These are phyloP conservation scores for Forbesichthys papilliferus DNA, from an alignment of 2,113 vertebrate genomes.

Conservation along the genomic window DNA sequence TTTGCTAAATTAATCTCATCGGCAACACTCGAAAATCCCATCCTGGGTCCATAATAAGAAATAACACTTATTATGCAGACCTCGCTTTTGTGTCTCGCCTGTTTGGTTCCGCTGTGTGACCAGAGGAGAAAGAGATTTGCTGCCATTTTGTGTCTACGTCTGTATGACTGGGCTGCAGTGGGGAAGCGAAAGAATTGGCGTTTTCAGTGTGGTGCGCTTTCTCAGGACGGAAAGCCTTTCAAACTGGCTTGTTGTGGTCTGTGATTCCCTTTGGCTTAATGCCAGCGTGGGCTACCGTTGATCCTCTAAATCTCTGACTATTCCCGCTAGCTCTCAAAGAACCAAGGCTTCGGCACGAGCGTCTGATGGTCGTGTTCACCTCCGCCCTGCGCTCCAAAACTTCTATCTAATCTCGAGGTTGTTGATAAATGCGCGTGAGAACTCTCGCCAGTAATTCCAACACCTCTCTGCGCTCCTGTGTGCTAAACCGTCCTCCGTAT, in stretches of 20 bases:
- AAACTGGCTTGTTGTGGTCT: not conserved
- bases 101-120: slow-evolving; percentile 9
- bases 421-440: slow-evolving; percentile 52
- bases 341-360: too few relatives aligned
- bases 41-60: slow-evolving; percentile 35
- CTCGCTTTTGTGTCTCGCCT: slow-evolving; percentile 12
- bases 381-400: slow-evolving; percentile 9
- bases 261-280: too few relatives aligned
- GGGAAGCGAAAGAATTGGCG: too few relatives aligned
- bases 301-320: too few relatives aligned
- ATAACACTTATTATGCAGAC: slow-evolving; percentile 17
- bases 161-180: not conserved
- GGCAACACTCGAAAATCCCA: slow-evolving; percentile 43
- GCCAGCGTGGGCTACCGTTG: too few relatives aligned
- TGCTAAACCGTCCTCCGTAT: slow-evolving; percentile 24
- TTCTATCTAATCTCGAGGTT: not conserved
- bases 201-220: too few relatives aligned
- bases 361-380: too few relatives aligned
- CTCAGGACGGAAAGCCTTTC: not conserved
- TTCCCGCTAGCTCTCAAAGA: too few relatives aligned
- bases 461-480: slow-evolving; percentile 7
- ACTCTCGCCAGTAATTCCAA: slow-evolving; percentile 32
- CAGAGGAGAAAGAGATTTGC: not conserved
- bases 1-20: slow-evolving; percentile 40
- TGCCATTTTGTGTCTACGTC: not conserved